Base-by-base conservation (phyloP, 2,888 invertebrate species). In the Cryptocheilus praepositus region DNA sequence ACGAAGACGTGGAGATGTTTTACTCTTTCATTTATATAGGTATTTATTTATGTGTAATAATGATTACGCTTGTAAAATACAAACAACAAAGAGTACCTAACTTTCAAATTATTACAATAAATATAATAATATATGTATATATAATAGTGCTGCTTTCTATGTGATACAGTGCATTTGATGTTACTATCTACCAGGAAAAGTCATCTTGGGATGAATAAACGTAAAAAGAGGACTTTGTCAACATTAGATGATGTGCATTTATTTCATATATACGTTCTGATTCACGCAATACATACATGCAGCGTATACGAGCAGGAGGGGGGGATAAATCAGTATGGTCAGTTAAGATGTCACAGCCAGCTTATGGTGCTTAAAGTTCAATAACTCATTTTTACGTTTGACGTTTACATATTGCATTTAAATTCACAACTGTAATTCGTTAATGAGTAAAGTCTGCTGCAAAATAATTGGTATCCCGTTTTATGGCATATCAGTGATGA, bases 11-110 rank as follows among this genome's bases (percentile, higher is more conserved):
- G 49, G 45, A 46, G 25, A 55, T 36, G 55, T n/a, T 25, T 22
- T 15, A 53, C 61, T 70, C 49, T 53, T 73, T 87, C 75, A 86
- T 86, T 85, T 86, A 85, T 86, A 84, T 84, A 85, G 83, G 83
- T 86, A 83, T 88, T 87, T 88, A 88, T 88, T 88, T 81, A 84
- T 86, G 81, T 84, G 80, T 86, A 85, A 85, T 88, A 84, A 86
- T 87, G 87, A 85, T 85, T 88, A 88, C 85, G 87, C 85, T 85
- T 88, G 86, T 87, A 88, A 88, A 88, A 86, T 88, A 88, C 87
- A 88, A 88, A 88, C 87, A 88, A 88, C 88, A 88, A 87, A 87
- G 85, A 85, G 83, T 87, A 85, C 83, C 86, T 86, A 87, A 86
- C 81, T 86, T 86, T 86, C 83, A 86, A 87, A 88, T 88, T 86